These are phyloP conservation scores for Caenorhabditis panamensis DNA, from an alignment of 2,888 invertebrate species.

Conservation along the genomic window DNA sequence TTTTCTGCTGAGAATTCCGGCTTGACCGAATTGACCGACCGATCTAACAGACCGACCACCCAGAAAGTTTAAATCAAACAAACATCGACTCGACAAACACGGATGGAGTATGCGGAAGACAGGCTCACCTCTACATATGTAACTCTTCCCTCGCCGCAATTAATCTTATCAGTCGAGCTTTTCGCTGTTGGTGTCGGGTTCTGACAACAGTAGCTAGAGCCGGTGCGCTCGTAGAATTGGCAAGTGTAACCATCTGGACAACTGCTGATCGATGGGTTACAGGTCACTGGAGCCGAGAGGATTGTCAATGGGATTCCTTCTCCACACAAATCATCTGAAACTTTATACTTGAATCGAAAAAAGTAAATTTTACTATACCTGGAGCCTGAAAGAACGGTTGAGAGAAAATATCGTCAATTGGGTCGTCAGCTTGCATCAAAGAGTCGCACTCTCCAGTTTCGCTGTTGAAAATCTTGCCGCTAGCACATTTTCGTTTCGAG, in stretches of 20 bases:
- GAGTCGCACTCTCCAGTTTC: slow-evolving; percentile 73
- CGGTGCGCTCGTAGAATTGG: slow-evolving; percentile 79
- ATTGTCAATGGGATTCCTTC: slow-evolving; percentile 79
- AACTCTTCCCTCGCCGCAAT: slow-evolving; percentile 77
- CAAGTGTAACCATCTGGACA: slow-evolving; percentile 81
- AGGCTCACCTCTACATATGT: slow-evolving; percentile 75
- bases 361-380: slow-evolving; percentile 55
- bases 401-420: slow-evolving; percentile 73
- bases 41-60: no score
- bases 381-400: slow-evolving; percentile 80
- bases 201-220: slow-evolving; percentile 80
- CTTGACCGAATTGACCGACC: no score
- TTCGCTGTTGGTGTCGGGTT: slow-evolving; percentile 62
- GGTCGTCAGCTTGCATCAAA: slow-evolving; percentile 62
- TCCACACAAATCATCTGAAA: slow-evolving; percentile 78
- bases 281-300: slow-evolving; percentile 79
- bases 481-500: slow-evolving; percentile 76
- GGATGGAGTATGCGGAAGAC: slow-evolving; percentile 17
- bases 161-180: slow-evolving; percentile 58
- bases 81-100: slow-evolving; percentile 41
- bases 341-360: background rate
- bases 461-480: slow-evolving; percentile 76
- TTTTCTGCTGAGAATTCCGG: slow-evolving; percentile 47
- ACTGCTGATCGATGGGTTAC: slow-evolving; percentile 79
- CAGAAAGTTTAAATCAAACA: slow-evolving; percentile 53